These are phyloP conservation scores for Hipparchia semele DNA, from an alignment of 2,888 invertebrate species.

Conservation along the genomic window DNA sequence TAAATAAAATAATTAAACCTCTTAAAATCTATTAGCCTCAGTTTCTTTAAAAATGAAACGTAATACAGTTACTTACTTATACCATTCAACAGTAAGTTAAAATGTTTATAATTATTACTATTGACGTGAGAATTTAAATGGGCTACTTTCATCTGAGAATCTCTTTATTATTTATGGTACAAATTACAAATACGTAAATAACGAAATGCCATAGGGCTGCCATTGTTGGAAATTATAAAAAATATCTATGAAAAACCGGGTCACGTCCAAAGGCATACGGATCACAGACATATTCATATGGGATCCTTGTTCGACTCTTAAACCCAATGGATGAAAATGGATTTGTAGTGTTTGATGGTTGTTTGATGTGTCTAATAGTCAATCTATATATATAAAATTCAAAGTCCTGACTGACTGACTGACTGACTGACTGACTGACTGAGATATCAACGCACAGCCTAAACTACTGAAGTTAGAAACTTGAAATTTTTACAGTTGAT, in stretches of 20 bases:
- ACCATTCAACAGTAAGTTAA: neutral
- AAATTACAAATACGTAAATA: neutral
- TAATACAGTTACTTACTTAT: neutral
- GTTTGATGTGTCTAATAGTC: neutral
- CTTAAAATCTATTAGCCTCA: too few species aligned
- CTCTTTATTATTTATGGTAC: neutral
- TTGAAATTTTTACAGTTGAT: too few species aligned
- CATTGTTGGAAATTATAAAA: neutral
- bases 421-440: too few species aligned
- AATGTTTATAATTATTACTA: neutral
- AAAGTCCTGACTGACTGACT: too few species aligned
- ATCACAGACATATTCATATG: neutral
- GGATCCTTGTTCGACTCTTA: neutral
- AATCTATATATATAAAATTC: too few species aligned
- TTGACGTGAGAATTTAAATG: neutral
- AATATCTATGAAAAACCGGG: neutral
- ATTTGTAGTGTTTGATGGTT: neutral
- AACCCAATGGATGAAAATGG: neutral
- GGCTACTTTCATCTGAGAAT: conserved; percentile 5
- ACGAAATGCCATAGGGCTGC: neutral
- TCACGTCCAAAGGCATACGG: neutral
- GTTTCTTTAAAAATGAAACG: too few species aligned
- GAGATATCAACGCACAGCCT: too few species aligned
- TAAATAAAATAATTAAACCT: too few species aligned
- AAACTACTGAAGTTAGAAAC: too few species aligned